These are phyloP conservation scores for Acrossocheilus wenchowensis DNA, from an alignment of 2,797 vertebrate genomes.

Conservation along the genomic window DNA sequence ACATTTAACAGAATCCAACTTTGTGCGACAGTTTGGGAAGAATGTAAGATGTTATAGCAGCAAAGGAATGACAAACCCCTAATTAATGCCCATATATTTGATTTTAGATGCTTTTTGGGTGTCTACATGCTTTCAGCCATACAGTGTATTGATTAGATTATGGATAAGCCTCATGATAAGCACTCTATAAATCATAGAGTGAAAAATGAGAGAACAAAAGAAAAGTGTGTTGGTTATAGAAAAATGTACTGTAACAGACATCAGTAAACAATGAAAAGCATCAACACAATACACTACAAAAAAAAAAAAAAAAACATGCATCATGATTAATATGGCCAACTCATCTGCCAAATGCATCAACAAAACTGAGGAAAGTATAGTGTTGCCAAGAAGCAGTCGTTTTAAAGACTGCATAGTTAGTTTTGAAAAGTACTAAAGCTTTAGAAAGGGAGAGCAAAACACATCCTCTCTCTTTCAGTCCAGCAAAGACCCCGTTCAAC, in stretches of 20 bases:
- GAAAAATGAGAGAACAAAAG: background rate
- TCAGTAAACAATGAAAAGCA: background rate
- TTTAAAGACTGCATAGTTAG: constrained; percentile 40
- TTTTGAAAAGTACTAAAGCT: constrained; percentile 43
- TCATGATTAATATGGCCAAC: constrained; percentile 1
- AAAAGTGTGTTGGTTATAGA: background rate
- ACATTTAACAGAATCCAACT: background rate
- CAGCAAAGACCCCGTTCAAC: constrained; percentile 27
- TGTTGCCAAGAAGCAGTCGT: constrained; percentile 12
- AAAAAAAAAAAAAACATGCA: background rate
- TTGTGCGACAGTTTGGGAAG: background rate
- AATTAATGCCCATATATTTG: constrained; percentile 14
- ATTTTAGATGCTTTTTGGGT: background rate
- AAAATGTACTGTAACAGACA: background rate
- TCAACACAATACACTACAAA: background rate
- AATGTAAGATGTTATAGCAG: constrained; percentile 9
- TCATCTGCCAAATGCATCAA: constrained; percentile 24
- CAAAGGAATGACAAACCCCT: constrained; percentile 19
- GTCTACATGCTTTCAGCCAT: constrained; percentile 1
- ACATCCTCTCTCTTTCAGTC: constrained; percentile 31
- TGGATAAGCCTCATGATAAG: constrained; percentile 1
- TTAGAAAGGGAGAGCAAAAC: constrained; percentile 31
- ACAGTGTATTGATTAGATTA: constrained; percentile 8
- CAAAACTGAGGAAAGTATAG: constrained; percentile 1
- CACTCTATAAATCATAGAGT: background rate